A percentile compares a stretch with the other conserved stretches of the same genome.
phyloP scores from a whole-genome alignment of 2,888 invertebrate genomes.

The Antitype chi region DNA sequence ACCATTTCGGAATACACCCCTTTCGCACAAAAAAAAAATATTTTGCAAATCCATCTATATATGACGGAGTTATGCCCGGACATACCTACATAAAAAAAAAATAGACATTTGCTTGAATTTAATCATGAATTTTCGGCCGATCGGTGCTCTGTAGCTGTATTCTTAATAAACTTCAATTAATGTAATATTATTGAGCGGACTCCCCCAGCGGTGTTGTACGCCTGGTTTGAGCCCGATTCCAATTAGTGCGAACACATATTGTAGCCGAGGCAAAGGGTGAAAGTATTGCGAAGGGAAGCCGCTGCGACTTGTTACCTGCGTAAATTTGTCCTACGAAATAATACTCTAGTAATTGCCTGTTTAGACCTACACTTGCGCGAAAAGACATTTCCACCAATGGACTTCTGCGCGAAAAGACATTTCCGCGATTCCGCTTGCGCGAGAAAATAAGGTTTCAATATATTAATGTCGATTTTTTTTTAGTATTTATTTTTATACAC shows the following conservation, averaged over 20 bases:
- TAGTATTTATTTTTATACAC: too few relatives aligned
- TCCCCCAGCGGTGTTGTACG: neutral
- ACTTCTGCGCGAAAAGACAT: too few relatives aligned
- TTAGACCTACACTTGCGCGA: too few relatives aligned
- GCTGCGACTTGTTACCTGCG: slow-evolving; percentile 1
- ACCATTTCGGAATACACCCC: too few relatives aligned
- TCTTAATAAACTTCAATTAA: neutral
- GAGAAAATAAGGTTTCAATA: too few relatives aligned
- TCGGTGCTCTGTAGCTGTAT: neutral
- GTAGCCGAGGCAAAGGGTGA: neutral
- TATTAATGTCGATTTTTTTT: too few relatives aligned
- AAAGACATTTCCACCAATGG: too few relatives aligned
- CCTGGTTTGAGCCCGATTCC: slow-evolving; percentile 1
- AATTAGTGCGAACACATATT: slow-evolving; percentile 17
- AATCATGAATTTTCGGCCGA: neutral
- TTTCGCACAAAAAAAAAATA: too few relatives aligned
- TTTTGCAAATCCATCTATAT: too few relatives aligned
- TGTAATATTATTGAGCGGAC: neutral
- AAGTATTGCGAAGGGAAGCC: slow-evolving; percentile 7
- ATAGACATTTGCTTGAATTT: neutral
- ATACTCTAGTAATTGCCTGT: slow-evolving; percentile 4
- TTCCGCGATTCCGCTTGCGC: too few relatives aligned
- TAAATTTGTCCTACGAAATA: neutral
- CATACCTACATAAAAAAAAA: too few relatives aligned
- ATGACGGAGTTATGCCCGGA: too few relatives aligned